Percentiles rank a stretch among this genome's conserved stretches.
Evolutionary conservation across 2,888 invertebrate species (phyloP).

Genomic region (Caenorhabditis sp.): DNA sequence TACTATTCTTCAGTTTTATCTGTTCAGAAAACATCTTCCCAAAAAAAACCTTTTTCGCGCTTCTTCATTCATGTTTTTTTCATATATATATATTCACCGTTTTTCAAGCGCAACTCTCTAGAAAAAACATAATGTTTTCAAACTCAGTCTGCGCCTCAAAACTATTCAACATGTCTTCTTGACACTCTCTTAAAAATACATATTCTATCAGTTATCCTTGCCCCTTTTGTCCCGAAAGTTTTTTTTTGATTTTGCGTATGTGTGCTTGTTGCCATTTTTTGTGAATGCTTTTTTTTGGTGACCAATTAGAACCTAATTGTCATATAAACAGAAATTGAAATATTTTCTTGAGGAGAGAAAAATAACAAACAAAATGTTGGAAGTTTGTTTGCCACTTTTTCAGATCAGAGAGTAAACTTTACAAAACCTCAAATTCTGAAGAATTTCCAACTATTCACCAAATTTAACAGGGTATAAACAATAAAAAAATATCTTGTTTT

Average conservation of each 20-base stretch:
- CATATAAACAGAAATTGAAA: background rate
- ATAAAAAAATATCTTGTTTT: too few relatives aligned
- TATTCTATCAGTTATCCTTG: background rate
- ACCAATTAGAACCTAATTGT: background rate
- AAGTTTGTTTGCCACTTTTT: background rate
- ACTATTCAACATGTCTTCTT: background rate
- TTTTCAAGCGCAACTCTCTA: background rate
- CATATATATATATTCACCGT: background rate
- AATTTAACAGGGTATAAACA: too few relatives aligned
- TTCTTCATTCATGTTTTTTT: background rate
- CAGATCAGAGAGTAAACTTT: background rate
- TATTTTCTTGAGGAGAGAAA: background rate
- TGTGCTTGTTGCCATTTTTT: too few relatives aligned
- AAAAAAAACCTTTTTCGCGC: too few relatives aligned
- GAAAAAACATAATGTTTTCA: background rate
- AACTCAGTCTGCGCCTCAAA: background rate
- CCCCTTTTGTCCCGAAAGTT: background rate
- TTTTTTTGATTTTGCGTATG: background rate
- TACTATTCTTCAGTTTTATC: too few relatives aligned
- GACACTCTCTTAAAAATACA: background rate
- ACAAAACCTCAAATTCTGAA: background rate
- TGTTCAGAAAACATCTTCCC: too few relatives aligned
- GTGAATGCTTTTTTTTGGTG: background rate
- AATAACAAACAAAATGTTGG: background rate
- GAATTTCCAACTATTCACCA: too few relatives aligned